phyloP scores from a whole-genome alignment of 2,888 invertebrate genomes.

The Nemotelus pantherinus region DNA sequence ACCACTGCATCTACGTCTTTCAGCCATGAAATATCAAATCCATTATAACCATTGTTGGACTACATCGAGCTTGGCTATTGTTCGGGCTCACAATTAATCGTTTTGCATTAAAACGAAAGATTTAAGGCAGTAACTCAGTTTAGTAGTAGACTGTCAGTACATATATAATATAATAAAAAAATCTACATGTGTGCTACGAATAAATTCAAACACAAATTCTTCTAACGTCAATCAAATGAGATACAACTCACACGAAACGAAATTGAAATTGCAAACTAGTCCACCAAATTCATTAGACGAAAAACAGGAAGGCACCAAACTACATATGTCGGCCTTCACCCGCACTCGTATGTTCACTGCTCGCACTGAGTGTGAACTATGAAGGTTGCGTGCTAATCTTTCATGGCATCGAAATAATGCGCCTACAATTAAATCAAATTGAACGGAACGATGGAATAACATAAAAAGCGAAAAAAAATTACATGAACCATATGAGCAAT shows the following conservation, averaged over 20 bases:
- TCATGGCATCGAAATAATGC: neutral
- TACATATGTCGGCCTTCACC: conserved; percentile 32
- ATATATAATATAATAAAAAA: too few relatives aligned
- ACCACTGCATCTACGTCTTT: too few relatives aligned
- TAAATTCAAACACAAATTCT: neutral
- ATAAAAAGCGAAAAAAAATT: neutral
- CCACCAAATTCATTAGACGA: neutral
- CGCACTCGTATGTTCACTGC: neutral
- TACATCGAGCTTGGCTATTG: neutral
- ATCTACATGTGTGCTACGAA: too few relatives aligned
- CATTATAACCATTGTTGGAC: conserved; percentile 2
- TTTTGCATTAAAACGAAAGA: conserved; percentile 25
- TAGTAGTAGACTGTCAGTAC: neutral
- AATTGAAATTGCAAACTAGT: neutral
- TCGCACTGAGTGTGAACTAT: neutral
- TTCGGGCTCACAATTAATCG: neutral
- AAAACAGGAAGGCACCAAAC: conserved; percentile 32
- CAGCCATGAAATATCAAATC: neutral
- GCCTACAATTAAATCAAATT: conserved; percentile 5
- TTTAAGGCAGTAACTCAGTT: conserved; percentile 32
- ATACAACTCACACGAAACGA: neutral
- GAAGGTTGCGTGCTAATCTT: neutral
- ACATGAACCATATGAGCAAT: neutral
- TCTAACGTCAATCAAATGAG: neutral
- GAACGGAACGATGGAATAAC: conserved; percentile 4